A percentile compares a stretch with the other conserved stretches of the same genome.
phyloP scores from a whole-genome alignment of 2,888 invertebrate species.

The Orthonychiurus folsomi region DNA sequence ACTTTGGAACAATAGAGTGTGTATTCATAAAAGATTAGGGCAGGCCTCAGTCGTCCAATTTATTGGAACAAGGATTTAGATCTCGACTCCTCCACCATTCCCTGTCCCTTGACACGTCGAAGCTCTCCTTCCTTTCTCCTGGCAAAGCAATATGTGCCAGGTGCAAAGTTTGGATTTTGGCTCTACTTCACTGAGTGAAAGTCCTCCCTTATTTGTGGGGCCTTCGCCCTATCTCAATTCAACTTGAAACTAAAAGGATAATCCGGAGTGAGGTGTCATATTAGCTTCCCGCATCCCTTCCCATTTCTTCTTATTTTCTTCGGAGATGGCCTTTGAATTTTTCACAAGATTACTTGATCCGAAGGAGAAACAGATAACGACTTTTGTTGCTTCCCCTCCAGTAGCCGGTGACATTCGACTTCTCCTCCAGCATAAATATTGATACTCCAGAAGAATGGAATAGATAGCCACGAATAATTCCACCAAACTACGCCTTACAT shows the following conservation, averaged over 20 bases:
- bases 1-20: conserved; percentile 1
- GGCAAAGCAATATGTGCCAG: no score
- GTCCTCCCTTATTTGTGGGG: no score
- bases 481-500: no score
- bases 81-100: no score
- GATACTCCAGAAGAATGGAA: no score
- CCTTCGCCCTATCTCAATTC: neutral
- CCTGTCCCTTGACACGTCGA: no score
- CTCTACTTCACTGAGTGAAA: neutral
- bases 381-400: neutral
- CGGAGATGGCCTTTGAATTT: neutral
- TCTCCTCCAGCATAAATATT: no score
- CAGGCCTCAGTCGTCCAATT: neutral
- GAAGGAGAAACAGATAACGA: neutral
- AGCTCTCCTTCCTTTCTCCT: no score
- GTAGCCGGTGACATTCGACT: no score
- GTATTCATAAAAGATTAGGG: neutral
- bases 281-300: neutral
- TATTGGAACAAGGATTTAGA: conserved; percentile 1
- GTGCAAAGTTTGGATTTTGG: neutral
- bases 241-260: neutral
- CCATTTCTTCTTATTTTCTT: neutral
- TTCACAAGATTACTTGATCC: neutral
- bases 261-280: neutral
- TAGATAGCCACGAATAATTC: no score